Evolutionary conservation across 2,113 vertebrate genomes (phyloP).

Genomic region (Oryzias celebensis): DNA sequence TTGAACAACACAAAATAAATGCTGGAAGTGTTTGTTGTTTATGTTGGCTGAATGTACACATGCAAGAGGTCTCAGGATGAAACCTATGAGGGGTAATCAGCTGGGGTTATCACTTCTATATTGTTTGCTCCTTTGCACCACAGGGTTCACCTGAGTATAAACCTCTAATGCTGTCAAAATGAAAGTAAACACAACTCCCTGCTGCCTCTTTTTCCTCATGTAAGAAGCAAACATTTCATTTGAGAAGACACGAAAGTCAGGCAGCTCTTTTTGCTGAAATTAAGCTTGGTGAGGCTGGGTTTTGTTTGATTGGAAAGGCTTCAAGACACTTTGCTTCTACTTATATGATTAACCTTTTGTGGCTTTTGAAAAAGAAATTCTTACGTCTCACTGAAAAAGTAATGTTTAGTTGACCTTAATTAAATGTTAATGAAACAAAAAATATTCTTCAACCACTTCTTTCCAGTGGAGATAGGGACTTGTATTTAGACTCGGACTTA

Average conservation of each 20-base stretch:
- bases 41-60: conserved; percentile 3
- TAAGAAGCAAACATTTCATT: conserved; percentile 60
- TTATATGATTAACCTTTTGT: not conserved
- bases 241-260: conserved; percentile 13
- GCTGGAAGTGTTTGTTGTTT: not conserved
- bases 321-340: not conserved
- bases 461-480: too few relatives aligned
- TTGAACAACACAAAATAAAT: conserved; percentile 41
- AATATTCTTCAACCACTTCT: too few relatives aligned
- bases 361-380: too few relatives aligned
- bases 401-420: too few relatives aligned
- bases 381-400: too few relatives aligned
- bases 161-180: conserved; percentile 64
- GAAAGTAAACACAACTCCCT: conserved; percentile 58
- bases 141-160: conserved; percentile 26
- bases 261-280: conserved; percentile 4
- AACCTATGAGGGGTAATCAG: conserved; percentile 1
- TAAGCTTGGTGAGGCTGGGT: conserved; percentile 3
- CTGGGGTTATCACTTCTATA: conserved; percentile 20
- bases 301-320: too few relatives aligned
- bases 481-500: too few relatives aligned
- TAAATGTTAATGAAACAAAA: too few relatives aligned
- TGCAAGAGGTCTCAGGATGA: conserved; percentile 1
- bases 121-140: conserved; percentile 53
- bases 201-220: conserved; percentile 45